phyloP scores from a whole-genome alignment of 2,888 invertebrate species.

The Amiota minor region DNA sequence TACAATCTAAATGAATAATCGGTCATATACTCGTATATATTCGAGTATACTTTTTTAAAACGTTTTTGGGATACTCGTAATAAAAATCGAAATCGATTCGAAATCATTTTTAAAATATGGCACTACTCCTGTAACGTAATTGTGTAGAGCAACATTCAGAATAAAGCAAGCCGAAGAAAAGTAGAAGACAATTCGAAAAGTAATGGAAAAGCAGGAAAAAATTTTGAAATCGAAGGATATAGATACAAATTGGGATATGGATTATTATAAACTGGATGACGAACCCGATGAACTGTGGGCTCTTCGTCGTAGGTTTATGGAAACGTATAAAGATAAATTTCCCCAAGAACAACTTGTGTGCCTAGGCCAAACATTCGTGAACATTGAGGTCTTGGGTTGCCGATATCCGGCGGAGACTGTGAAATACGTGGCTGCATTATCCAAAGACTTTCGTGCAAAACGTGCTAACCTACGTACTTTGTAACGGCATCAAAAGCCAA shows the following conservation, averaged over 20 bases:
- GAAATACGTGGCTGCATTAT: constrained; percentile 82
- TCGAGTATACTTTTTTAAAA: too few relatives aligned
- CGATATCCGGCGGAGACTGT: constrained; percentile 88
- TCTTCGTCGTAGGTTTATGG: constrained; percentile 85
- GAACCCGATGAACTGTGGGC: constrained; percentile 95
- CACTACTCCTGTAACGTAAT: not conserved
- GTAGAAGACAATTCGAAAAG: not conserved
- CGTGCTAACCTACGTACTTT: constrained; percentile 79
- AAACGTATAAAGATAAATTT: constrained; percentile 84
- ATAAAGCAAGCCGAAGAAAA: too few relatives aligned
- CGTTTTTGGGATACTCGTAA: too few relatives aligned
- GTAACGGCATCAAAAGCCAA: constrained; percentile 84
- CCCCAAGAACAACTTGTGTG: constrained; percentile 87
- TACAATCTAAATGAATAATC: too few relatives aligned
- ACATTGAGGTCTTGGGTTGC: constrained; percentile 78
- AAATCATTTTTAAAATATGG: too few relatives aligned
- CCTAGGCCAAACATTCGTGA: constrained; percentile 91
- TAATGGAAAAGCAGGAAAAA: not conserved
- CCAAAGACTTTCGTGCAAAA: constrained; percentile 81
- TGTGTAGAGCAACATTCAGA: not conserved
- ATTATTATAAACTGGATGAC: constrained; percentile 82
- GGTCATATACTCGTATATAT: too few relatives aligned
- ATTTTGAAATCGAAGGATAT: constrained; percentile 6
- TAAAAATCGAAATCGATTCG: too few relatives aligned
- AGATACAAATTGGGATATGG: constrained; percentile 80